A percentile compares a stretch with the other conserved stretches of the same genome.
Evolutionary conservation across 1,140 invertebrate species (phyloP).

Genomic region (Drosophila hydei): DNA sequence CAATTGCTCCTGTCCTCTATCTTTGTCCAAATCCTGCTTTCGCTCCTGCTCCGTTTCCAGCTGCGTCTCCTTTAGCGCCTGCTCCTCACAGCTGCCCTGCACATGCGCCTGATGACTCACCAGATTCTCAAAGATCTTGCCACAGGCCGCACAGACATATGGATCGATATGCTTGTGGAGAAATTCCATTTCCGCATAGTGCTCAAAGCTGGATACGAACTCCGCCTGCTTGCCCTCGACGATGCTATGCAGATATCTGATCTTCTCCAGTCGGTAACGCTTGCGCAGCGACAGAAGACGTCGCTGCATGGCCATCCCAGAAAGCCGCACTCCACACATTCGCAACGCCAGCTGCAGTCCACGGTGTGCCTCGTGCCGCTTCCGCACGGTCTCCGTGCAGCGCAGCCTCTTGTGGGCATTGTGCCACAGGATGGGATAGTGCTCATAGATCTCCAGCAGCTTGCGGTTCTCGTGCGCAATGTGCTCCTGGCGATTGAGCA

Average conservation of each 20-base stretch:
- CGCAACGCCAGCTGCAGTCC: constrained; percentile 47
- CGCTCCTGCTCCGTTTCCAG: constrained; percentile 5
- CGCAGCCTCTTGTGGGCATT: constrained; percentile 54
- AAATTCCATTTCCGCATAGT: constrained; percentile 69
- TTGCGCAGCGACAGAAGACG: constrained; percentile 67
- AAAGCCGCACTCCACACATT: constrained; percentile 54
- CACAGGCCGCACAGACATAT: constrained; percentile 68
- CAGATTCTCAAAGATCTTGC: constrained; percentile 73
- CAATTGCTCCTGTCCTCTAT: background rate
- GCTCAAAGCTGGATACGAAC: constrained; percentile 60
- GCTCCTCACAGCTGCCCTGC: constrained; percentile 49
- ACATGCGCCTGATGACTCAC: constrained; percentile 58
- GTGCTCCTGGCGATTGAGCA: constrained; percentile 62
- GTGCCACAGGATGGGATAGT: constrained; percentile 76
- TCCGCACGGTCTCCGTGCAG: constrained; percentile 26
- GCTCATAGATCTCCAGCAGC: constrained; percentile 68
- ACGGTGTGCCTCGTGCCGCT: constrained; percentile 41
- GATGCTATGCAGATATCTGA: constrained; percentile 66
- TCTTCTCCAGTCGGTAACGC: constrained; percentile 73
- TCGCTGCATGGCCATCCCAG: constrained; percentile 58
- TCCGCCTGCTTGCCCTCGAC: constrained; percentile 60
- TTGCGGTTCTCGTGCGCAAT: constrained; percentile 62
- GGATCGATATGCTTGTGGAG: constrained; percentile 77
- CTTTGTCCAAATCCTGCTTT: background rate
- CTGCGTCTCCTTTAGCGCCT: background rate